Evolutionary conservation across 2,888 invertebrate species (phyloP), one percentile per base, ranked within the genome.

Genomic region (Altica lythri): DNA sequence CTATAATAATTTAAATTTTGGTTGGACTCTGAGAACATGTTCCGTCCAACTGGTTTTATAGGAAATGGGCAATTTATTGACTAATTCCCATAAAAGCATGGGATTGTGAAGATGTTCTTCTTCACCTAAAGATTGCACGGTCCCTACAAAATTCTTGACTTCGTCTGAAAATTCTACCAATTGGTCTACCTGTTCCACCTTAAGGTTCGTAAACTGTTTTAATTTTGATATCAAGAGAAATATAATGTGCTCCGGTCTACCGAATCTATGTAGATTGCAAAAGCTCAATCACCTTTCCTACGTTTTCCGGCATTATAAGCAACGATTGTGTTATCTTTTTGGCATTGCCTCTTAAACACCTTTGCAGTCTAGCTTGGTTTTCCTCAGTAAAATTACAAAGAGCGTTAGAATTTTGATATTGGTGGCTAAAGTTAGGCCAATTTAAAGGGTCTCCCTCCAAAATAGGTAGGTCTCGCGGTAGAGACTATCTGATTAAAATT

Each of bases 261-360:
- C n/a, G 27, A 27, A 27, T n/a, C 6, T 27, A n/a, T n/a, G n/a
- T n/a, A 27, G 4, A 27, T 5, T 27, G 43, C 16, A 43, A 6
- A n/a, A n/a, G n/a, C n/a, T n/a, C n/a, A n/a, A n/a, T n/a, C n/a
- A n/a, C n/a, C n/a, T n/a, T n/a, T n/a, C n/a, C n/a, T n/a, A n/a
- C n/a, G n/a, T n/a, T n/a, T n/a, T n/a, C n/a, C n/a, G n/a, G n/a
- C n/a, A n/a, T n/a, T 5, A 43, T 43, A 8, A 43, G 13, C 13
- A 43, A 14, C 10, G 43, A 43, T 22, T 46, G 46, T n/a, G 32
- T 27, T 14, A 44, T 29, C 5, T 29, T 29, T 14, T 30, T 46
- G 32, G 46, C 46, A 19, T 46, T 46, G 10, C 46, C 35, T 46
- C 19, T 46, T 19, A 46, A 19, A 22, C 19, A 46, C 32, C 25